Base-by-base conservation (phyloP, 2,113 vertebrate species). In the Petrocephalus microphthalmus region DNA sequence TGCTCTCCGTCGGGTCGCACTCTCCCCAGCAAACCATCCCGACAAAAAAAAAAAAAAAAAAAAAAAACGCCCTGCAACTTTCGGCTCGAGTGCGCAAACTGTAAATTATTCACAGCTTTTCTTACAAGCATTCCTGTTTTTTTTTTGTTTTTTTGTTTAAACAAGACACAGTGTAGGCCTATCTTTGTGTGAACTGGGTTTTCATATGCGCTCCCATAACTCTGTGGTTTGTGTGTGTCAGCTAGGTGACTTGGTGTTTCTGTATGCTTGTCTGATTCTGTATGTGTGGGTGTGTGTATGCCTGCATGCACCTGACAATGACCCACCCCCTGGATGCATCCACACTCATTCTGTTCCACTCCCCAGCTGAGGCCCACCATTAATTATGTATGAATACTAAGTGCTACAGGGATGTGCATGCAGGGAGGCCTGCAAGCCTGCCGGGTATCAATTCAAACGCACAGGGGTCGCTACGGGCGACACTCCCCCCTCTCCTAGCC, bases 321-420 rank as follows among this genome's bases (percentile, higher is more conserved):
- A n/a, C 51, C 1, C 2, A 2, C n/a, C 7, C 3, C 4, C 33
- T 37, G 19, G 7, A 67, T 47, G 47, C 86, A 82, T 19, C 85
- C 54, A 60, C 57, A 89, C 85, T 84, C 85, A 67, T 54, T 67
- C 64, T 49, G 64, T n/a, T 37, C 47, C 56, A 20, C 89, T 91
- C 91, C 92, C 93, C 93, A 95, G 94, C 93, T 93, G 93, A 92
- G 93, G 90, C 93, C 89, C 90, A 88, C 87, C 94, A 95, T 95
- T 95, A 96, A 95, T 95, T 95, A 95, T 95, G 94, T 90, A 96
- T 95, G 94, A 94, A 92, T 93, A 93, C 93, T 95, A 95, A 95
- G 94, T 95, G 94, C 93, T 94, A 93, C 91, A 93, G 94, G 93
- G 94, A 94, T 94, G 94, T 95, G 91, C 94, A 92, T 94, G 90